Evolutionary conservation across 2,888 invertebrate species (phyloP), one percentile per base, ranked within the genome.

Genomic region (Falcaria lacertinaria): DNA sequence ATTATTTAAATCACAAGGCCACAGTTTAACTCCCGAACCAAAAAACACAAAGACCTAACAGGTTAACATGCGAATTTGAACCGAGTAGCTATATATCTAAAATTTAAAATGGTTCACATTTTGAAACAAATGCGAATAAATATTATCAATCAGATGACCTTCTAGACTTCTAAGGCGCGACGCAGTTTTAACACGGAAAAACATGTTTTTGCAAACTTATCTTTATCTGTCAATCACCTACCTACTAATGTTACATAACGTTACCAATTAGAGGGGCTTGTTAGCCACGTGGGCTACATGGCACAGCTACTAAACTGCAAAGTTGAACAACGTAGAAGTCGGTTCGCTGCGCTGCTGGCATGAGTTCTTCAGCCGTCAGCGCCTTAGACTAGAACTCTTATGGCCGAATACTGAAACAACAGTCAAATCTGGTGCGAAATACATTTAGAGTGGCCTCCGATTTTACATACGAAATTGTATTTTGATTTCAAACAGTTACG

Each of bases 1-100:
- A 82, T 80, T 82, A 84, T 84, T 86, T 74, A 76, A 76, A 56
- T 53, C 52, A 59, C 85, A 87, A 87, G 87, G 86, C 64, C 79
- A 70, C 48, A 60, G 57, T 64, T n/a, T 64, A 70, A 69, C 68
- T 57, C 52, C 58, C 60, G 48, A 54, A 68, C 57, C 57, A 68
- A 70, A 69, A 66, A 65, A 60, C 58, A 56, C 47, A n/a, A n/a
- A n/a, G n/a, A n/a, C n/a, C n/a, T n/a, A n/a, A n/a, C 50, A 42
- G 44, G 43, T 48, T 44, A 42, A 46, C 72, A 60, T 65, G 54
- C 65, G 60, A 80, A 50, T 74, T 70, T 79, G 63, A 64, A 77
- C 79, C 74, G 57, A 85, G 81, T 60, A 41, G 43, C 50, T 47
- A 57, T 43, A 38, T 15, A 2, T 17, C 36, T 72, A 77, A 54